phyloP scores from a whole-genome alignment of 2,797 vertebrate genomes.

The Malurus leucopterus region DNA sequence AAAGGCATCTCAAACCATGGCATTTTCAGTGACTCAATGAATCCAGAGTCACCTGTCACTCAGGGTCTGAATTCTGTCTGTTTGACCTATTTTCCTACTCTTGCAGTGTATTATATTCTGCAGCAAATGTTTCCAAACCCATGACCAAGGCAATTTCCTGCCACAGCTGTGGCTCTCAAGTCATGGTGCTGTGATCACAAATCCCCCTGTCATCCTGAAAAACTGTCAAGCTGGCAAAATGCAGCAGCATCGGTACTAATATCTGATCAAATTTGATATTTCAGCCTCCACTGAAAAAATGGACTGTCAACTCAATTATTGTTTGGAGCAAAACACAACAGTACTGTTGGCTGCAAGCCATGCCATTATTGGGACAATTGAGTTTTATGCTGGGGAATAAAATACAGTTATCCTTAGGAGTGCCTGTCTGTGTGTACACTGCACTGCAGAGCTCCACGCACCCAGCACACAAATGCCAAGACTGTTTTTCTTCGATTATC shows the following conservation, averaged over 20 bases:
- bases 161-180: background rate
- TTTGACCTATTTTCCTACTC: background rate
- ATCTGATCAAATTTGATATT: slow-evolving; percentile 59
- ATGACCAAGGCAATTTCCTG: slow-evolving; percentile 19
- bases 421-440: background rate
- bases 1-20: background rate
- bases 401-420: background rate
- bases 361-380: slow-evolving; percentile 30
- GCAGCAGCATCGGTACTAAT: slow-evolving; percentile 36
- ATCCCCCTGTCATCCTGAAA: slow-evolving; percentile 21
- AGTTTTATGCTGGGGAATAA: slow-evolving; percentile 51
- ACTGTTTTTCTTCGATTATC: background rate
- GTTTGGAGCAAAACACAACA: slow-evolving; percentile 25
- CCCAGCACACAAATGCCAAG: background rate
- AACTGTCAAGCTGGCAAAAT: slow-evolving; percentile 43
- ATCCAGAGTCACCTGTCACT: background rate
- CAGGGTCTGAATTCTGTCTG: background rate
- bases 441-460: background rate
- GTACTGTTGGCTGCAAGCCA: slow-evolving; percentile 51
- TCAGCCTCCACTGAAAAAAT: slow-evolving; percentile 49
- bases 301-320: slow-evolving; percentile 63
- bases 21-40: background rate
- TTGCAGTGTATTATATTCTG: background rate
- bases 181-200: background rate
- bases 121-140: background rate